Conservation (phyloP, 1,140 invertebrate species). For the Calliopsis andreniformis region DNA sequence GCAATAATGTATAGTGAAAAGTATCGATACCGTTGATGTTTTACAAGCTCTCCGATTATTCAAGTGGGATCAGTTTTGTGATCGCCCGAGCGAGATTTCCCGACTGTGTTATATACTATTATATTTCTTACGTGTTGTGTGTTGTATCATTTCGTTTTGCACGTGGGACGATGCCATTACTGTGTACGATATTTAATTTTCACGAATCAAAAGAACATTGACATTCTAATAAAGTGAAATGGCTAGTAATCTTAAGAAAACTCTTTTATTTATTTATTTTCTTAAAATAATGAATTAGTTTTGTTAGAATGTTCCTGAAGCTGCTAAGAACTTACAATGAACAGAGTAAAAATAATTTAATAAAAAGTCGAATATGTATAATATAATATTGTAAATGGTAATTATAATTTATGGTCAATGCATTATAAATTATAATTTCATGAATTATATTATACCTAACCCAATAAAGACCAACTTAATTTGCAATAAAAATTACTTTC, state of each 20-base stretch:
- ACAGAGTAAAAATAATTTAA: neutral
- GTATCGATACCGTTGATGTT: neutral
- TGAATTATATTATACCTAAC: neutral
- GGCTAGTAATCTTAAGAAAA: slow-evolving; percentile 3
- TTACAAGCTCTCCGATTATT: neutral
- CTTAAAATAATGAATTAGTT: no score
- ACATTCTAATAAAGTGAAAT: slow-evolving; percentile 36
- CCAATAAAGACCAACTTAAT: neutral
- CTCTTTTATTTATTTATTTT: neutral
- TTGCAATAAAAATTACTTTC: no score
- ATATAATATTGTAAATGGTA: slow-evolving; percentile 10
- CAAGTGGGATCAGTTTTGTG: neutral
- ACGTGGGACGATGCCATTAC: slow-evolving; percentile 33
- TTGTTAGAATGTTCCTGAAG: no score
- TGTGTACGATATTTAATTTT: slow-evolving; percentile 40
- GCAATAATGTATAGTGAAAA: neutral
- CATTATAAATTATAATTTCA: neutral
- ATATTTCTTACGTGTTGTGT: slow-evolving; percentile 14
- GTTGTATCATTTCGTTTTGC: slow-evolving; percentile 30
- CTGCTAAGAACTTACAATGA: no score
- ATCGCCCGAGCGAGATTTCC: slow-evolving; percentile 1
- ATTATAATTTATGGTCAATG: neutral
- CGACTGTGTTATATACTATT: slow-evolving; percentile 1
- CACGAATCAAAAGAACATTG: slow-evolving; percentile 17
- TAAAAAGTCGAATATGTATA: neutral